phyloP scores from a whole-genome alignment of 1,140 invertebrate species.

The Ganaspis sp. region DNA sequence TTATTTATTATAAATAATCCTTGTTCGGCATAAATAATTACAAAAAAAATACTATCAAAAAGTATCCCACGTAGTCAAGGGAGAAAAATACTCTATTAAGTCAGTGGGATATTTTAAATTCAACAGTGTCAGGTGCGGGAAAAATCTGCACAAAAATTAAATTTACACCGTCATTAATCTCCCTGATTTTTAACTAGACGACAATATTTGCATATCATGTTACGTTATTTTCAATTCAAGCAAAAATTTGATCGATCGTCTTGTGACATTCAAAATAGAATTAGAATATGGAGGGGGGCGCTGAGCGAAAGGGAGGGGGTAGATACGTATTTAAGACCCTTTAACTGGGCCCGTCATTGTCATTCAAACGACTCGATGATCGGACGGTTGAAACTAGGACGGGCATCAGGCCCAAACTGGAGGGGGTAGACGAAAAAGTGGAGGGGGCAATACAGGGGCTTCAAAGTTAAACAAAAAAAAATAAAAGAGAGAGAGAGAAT shows the following conservation, averaged over 20 bases:
- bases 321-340: too few species aligned
- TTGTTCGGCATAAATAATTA: too few species aligned
- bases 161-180: not conserved
- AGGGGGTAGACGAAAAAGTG: not conserved
- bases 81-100: not conserved
- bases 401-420: not conserved
- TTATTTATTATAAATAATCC: too few species aligned
- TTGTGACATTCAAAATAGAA: too few species aligned
- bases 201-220: not conserved
- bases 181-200: not conserved
- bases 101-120: not conserved
- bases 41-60: too few species aligned
- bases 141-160: not conserved
- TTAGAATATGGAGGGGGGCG: too few species aligned
- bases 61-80: not conserved
- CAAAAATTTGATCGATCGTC: not conserved
- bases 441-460: not conserved
- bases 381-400: not conserved
- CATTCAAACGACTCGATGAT: too few species aligned
- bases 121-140: not conserved
- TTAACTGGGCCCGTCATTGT: too few species aligned
- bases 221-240: not conserved
- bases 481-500: not conserved
- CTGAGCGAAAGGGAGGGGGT: too few species aligned
- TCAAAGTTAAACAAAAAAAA: too few species aligned